A percentile compares a stretch with the other conserved stretches of the same genome.
phyloP scores from a whole-genome alignment of 2,888 invertebrate genomes.

The Eristalis pertinax region DNA sequence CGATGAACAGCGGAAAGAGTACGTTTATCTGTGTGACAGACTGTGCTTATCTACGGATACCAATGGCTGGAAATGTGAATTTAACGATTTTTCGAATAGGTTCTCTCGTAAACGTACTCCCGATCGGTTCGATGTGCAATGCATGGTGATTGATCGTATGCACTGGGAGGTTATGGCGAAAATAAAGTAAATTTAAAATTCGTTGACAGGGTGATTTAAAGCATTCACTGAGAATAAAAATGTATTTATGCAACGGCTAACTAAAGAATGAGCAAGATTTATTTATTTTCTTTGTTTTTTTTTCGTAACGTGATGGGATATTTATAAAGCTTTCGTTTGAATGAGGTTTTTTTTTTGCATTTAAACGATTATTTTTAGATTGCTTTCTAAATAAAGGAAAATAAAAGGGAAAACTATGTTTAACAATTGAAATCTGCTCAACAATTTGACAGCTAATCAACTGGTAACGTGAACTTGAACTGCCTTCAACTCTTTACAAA shows the following conservation, averaged over 20 bases:
- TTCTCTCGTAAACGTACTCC: background rate
- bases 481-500: conserved; percentile 4
- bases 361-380: too few relatives aligned
- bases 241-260: conserved; percentile 40
- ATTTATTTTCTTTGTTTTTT: too few relatives aligned
- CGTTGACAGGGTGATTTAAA: conserved; percentile 38
- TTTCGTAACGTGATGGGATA: conserved; percentile 11
- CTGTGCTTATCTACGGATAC: background rate
- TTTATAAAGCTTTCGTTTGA: conserved; percentile 31
- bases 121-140: background rate
- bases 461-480: background rate
- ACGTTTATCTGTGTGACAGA: background rate
- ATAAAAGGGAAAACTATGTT: background rate
- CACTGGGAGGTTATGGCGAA: conserved; percentile 33
- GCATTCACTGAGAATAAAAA: conserved; percentile 40
- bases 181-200: conserved; percentile 37
- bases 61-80: conserved; percentile 4
- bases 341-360: conserved; percentile 5
- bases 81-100: background rate
- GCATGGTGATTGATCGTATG: conserved; percentile 29
- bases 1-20: background rate
- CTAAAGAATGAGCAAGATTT: conserved; percentile 34
- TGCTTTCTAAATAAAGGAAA: background rate
- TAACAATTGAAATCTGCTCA: conserved; percentile 19
- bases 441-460: conserved; percentile 10